phyloP scores from a whole-genome alignment of 2,888 invertebrate species.

The Griposia aprilina region DNA sequence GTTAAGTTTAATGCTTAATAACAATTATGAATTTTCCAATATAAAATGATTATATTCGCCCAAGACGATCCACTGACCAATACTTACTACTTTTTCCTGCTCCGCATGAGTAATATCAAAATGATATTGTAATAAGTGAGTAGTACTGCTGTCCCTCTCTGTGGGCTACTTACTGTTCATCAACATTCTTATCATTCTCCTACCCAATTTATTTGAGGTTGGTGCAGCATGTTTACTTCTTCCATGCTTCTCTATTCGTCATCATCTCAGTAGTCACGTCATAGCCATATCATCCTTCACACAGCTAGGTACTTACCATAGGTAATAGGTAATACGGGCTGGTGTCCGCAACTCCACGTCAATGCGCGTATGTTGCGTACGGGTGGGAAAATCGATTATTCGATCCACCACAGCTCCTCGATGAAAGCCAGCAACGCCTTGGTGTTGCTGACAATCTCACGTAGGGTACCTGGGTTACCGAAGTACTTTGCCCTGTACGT shows the following conservation, averaged over 20 bases:
- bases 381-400: no score
- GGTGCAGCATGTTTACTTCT: background rate
- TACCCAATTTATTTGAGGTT: background rate
- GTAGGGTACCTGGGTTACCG: no score
- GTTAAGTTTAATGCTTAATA: background rate
- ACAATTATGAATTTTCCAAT: background rate
- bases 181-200: background rate
- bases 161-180: background rate
- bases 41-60: background rate
- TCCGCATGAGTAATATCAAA: background rate
- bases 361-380: no score
- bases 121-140: background rate
- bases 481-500: no score
- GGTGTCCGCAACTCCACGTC: no score
- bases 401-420: no score
- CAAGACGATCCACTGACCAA: no score
- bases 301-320: background rate
- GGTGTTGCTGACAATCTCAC: no score
- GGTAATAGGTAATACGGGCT: no score
- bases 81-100: background rate
- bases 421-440: no score
- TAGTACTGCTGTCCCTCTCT: background rate
- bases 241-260: background rate
- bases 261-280: background rate
- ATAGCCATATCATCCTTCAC: background rate